Percentiles rank a stretch among this genome's conserved stretches.
phyloP scores from a whole-genome alignment of 2,888 invertebrate species.

The Leucophenga montana region DNA sequence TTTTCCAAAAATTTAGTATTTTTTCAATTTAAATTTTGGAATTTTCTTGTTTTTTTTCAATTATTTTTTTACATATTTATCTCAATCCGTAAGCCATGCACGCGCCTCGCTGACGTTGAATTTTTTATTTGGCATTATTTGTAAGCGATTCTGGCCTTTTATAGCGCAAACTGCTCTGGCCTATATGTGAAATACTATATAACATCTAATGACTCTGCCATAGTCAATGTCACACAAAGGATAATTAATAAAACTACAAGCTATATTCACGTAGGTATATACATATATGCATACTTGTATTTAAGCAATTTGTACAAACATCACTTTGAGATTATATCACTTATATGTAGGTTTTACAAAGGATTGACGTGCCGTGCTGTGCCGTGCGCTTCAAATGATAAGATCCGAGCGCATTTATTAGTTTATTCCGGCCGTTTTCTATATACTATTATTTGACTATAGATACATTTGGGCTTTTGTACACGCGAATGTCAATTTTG shows the following conservation, averaged over 20 bases:
- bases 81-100: neutral
- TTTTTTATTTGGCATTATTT: neutral
- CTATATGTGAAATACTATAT: no score
- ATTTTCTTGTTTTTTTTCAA: conserved; percentile 38
- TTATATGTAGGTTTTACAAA: neutral
- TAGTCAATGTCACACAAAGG: neutral
- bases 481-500: neutral
- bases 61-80: neutral
- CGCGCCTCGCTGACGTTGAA: neutral
- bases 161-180: neutral
- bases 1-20: conserved; percentile 16
- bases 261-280: no score
- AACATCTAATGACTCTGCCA: no score
- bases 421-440: neutral
- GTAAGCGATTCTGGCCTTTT: neutral
- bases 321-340: neutral
- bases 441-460: neutral
- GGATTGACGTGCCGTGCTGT: neutral
- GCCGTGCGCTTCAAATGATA: neutral
- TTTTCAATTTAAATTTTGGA: neutral
- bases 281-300: no score
- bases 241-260: neutral
- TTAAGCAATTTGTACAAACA: neutral
- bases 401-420: neutral
- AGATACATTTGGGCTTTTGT: neutral